Percentiles rank a stretch among this genome's conserved stretches.
Evolutionary conservation across 2,888 invertebrate genomes (phyloP).

Genomic region (Sericinus montela): DNA sequence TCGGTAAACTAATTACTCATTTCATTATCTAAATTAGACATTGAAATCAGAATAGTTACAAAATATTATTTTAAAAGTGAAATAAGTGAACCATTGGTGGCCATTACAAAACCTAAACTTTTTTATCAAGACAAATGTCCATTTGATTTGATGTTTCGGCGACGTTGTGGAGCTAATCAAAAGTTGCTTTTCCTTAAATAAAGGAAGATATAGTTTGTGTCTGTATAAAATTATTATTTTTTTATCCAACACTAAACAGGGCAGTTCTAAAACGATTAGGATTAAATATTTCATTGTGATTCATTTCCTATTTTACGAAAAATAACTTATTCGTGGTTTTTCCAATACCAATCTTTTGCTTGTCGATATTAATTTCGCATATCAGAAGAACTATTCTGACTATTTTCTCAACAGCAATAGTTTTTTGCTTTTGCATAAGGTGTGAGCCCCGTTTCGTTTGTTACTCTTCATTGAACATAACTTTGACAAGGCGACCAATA

Average conservation of each 20-base stretch:
- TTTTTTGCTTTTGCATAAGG: constrained; percentile 10
- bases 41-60: constrained; percentile 36
- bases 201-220: constrained; percentile 38
- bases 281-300: constrained; percentile 66
- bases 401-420: background rate
- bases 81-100: constrained; percentile 76
- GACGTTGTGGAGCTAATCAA: constrained; percentile 75
- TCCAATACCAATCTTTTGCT: constrained; percentile 48
- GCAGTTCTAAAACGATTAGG: constrained; percentile 53
- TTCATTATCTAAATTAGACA: constrained; percentile 39
- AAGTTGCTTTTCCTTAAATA: constrained; percentile 54
- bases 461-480: constrained; percentile 77
- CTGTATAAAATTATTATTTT: constrained; percentile 43
- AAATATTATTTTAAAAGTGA: constrained; percentile 54
- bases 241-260: constrained; percentile 29
- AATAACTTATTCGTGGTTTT: constrained; percentile 72
- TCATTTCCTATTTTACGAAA: constrained; percentile 65
- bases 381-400: no score
- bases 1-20: constrained; percentile 54
- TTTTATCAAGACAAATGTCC: constrained; percentile 76
- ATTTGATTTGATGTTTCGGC: constrained; percentile 80
- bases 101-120: constrained; percentile 79
- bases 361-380: no score
- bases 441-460: constrained; percentile 34
- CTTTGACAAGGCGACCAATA: constrained; percentile 72